phyloP scores from a whole-genome alignment of 2,797 vertebrate species.

The Parambassis ranga region DNA sequence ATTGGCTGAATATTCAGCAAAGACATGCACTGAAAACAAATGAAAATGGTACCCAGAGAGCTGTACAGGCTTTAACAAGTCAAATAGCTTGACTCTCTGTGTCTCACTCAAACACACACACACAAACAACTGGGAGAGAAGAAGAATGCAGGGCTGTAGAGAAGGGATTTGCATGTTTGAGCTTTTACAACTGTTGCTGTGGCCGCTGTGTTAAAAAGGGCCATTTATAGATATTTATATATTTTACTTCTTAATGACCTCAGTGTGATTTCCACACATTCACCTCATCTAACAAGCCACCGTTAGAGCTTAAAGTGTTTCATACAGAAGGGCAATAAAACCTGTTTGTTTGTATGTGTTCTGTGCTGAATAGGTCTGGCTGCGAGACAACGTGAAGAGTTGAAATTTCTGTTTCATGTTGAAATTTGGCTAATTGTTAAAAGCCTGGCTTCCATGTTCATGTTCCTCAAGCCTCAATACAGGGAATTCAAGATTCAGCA shows the following conservation, averaged over 20 bases:
- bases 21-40: neutral
- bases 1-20: neutral
- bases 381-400: neutral
- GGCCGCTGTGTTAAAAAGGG: conserved; percentile 23
- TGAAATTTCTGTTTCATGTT: neutral
- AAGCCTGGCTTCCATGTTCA: neutral
- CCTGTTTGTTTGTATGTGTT: neutral
- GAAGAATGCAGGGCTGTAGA: conserved; percentile 46
- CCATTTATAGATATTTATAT: neutral
- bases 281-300: neutral
- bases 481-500: neutral
- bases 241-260: conserved; percentile 3
- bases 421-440: neutral
- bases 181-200: conserved; percentile 60
- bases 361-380: neutral
- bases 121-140: conserved; percentile 17
- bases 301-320: neutral
- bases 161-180: conserved; percentile 53
- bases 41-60: neutral
- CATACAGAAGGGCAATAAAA: conserved; percentile 15
- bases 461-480: neutral
- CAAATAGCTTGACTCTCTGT: neutral
- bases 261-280: conserved; percentile 10
- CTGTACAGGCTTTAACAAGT: conserved; percentile 29
- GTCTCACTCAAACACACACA: conserved; percentile 6